These are phyloP conservation scores for Ctenoplectra terminalis DNA, from an alignment of 1,140 invertebrate genomes.

Conservation along the genomic window DNA sequence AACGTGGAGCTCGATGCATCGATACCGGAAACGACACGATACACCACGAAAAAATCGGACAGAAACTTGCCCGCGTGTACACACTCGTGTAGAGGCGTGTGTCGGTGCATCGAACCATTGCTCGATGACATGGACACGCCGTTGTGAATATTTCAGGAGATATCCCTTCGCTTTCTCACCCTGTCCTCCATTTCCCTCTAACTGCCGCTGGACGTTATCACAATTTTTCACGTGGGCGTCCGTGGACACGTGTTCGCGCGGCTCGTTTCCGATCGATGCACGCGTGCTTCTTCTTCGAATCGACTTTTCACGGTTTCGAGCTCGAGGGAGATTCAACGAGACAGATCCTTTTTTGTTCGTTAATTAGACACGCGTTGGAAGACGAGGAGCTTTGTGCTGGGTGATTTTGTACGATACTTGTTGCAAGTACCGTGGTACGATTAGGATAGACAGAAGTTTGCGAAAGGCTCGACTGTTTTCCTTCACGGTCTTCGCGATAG, in stretches of 20 bases:
- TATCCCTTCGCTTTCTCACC: constrained; percentile 43
- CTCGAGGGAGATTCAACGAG: not conserved
- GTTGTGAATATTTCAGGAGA: constrained; percentile 62
- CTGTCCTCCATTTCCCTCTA: not conserved
- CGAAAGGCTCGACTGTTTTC: not conserved
- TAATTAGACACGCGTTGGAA: constrained; percentile 4
- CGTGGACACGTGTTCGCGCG: constrained; percentile 24
- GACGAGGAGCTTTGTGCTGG: not conserved
- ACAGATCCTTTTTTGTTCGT: not conserved
- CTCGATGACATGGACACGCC: constrained; percentile 18
- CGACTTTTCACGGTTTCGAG: not conserved
- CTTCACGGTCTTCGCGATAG: constrained; percentile 21
- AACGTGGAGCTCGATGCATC: constrained; percentile 57
- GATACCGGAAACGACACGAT: constrained; percentile 66
- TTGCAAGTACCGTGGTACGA: too few species aligned
- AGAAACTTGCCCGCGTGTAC: constrained; percentile 50
- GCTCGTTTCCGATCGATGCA: constrained; percentile 39
- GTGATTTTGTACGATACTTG: not conserved
- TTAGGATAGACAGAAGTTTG: not conserved
- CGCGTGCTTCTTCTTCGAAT: not conserved
- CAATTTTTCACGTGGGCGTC: constrained; percentile 35
- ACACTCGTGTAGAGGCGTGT: not conserved
- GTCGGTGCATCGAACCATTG: not conserved
- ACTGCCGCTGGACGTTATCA: constrained; percentile 5
- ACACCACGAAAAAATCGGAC: constrained; percentile 49